Conservation (phyloP, 2,888 invertebrate genomes). For the Ectobius pallidus region DNA sequence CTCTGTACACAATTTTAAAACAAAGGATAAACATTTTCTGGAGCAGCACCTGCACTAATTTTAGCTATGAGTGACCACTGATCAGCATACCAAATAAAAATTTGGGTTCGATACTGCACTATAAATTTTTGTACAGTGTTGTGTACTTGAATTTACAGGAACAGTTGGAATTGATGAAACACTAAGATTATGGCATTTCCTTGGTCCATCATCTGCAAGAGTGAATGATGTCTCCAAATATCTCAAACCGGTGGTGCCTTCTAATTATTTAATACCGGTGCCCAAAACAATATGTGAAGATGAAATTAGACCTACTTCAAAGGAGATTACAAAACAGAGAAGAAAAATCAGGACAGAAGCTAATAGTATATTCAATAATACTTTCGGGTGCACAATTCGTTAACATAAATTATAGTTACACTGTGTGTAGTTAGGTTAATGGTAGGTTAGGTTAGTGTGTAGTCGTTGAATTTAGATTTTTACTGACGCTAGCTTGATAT, state of each 20-base stretch:
- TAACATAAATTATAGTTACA: too few relatives aligned
- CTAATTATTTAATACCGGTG: not conserved
- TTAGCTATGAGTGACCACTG: too few relatives aligned
- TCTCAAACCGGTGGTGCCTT: not conserved
- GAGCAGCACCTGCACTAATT: too few relatives aligned
- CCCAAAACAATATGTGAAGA: not conserved
- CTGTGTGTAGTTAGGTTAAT: too few relatives aligned
- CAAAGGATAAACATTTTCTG: too few relatives aligned
- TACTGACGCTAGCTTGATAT: too few relatives aligned
- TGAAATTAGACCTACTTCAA: not conserved
- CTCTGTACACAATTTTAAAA: too few relatives aligned
- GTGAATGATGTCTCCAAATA: not conserved
- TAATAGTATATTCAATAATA: not conserved
- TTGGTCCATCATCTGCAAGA: constrained; percentile 11
- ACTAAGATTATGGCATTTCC: not conserved
- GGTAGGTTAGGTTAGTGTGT: too few relatives aligned
- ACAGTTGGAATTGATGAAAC: not conserved
- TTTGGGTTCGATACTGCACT: not conserved
- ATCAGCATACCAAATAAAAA: not conserved
- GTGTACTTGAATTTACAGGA: not conserved
- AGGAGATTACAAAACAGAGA: not conserved
- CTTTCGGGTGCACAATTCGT: not conserved
- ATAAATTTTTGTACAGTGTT: not conserved
- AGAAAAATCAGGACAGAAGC: not conserved
- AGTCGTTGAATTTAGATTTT: too few relatives aligned